Evolutionary conservation across 2,113 vertebrate species (phyloP), one percentile per base, ranked within the genome.

Genomic region (Brachirus orientalis): DNA sequence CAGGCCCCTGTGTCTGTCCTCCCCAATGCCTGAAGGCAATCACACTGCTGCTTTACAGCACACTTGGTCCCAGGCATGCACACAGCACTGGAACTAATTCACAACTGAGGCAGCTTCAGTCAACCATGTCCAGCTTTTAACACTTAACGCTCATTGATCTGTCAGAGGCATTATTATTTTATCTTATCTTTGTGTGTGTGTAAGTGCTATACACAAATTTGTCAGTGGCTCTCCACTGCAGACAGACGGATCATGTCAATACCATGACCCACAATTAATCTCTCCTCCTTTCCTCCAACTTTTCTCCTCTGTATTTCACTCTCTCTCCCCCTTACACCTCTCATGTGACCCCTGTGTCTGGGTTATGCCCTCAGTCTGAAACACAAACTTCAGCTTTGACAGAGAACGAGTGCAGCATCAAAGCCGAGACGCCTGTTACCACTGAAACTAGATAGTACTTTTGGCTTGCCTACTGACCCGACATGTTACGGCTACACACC

Each of bases 391-490:
- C 22, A 62, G 61, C 61, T 51, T 61, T 0, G 9, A 37, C 70
- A 6, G 36, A 8, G 65, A 66, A 51, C 44, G 13, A 10, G 61
- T 41, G 19, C 43, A 18, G 78, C 87, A 89, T 88, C 86, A 91
- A 89, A 86, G 84, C 58, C 8, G 14, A 40, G 47, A 63, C 7
- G 55, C 63, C 80, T 63, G 73, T 72, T 86, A 80, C 71, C 61
- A 18, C 45, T 84, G 76, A 81, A 90, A 91, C 75, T 52, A 72
- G 86, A 91, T 84, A 81, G 76, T 37, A 0, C 52, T 73, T 74
- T 51, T 67, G 63, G 71, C 73, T 60, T 61, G 52, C 56, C 78
- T 41, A 9, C 46, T 77, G 85, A 84, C 70, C 82, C 16, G 4
- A 20, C 67, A n/a, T 51, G 46, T 60, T 67, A 8, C 37, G 52